Conservation (phyloP, 2,888 invertebrate genomes). For the Dermolepida albohirtum region DNA sequence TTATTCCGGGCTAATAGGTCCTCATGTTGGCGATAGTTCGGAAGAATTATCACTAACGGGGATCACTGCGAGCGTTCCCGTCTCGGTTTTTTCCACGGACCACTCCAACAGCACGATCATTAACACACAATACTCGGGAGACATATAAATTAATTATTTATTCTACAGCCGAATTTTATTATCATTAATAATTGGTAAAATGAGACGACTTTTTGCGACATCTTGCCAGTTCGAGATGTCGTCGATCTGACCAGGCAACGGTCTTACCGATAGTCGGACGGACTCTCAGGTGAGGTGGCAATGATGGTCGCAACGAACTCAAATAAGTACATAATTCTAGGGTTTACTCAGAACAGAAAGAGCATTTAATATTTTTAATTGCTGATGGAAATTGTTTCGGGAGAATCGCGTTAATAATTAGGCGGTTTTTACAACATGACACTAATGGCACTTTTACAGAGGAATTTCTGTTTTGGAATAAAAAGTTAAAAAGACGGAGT, state of each 20-base stretch:
- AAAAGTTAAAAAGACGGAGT: not conserved
- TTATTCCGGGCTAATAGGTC: conserved; percentile 39
- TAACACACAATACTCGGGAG: conserved; percentile 52
- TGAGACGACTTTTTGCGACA: conserved; percentile 44
- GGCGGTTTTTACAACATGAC: conserved; percentile 1
- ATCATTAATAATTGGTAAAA: conserved; percentile 53
- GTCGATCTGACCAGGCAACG: conserved; percentile 6
- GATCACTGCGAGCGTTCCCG: conserved; percentile 29
- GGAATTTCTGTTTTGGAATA: not conserved
- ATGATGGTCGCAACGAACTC: not conserved
- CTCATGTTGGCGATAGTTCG: conserved; percentile 35
- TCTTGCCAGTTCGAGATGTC: conserved; percentile 5
- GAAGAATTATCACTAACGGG: conserved; percentile 38
- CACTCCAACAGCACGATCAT: conserved; percentile 44
- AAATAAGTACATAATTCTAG: too few relatives aligned
- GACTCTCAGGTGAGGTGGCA: not conserved
- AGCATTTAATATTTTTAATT: conserved; percentile 20
- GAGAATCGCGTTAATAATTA: conserved; percentile 17
- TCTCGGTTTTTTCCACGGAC: conserved; percentile 10
- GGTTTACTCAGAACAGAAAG: conserved; percentile 8
- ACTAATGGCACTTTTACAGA: not conserved
- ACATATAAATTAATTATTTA: conserved; percentile 53
- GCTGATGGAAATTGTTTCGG: conserved; percentile 21
- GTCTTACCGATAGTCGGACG: not conserved
- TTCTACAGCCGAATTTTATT: conserved; percentile 51